A percentile compares a stretch with the other conserved stretches of the same genome.
Evolutionary conservation across 2,113 vertebrate genomes (phyloP).

Genomic region (Pelecanus crispus): DNA sequence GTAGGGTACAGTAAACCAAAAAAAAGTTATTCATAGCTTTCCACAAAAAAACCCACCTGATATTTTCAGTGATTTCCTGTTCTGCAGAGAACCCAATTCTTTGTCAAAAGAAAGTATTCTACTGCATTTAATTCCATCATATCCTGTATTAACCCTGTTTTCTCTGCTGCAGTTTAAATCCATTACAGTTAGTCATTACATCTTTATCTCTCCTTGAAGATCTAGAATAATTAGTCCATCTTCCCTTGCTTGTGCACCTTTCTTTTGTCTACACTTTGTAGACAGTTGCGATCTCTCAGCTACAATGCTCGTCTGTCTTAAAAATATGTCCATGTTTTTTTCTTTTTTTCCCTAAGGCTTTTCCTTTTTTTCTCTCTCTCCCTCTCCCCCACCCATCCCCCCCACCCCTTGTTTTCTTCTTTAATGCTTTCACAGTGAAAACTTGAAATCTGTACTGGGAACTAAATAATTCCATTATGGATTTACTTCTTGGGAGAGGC

Average conservation of each 20-base stretch:
- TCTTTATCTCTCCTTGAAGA: not conserved
- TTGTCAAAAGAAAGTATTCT: not conserved
- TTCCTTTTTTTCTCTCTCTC: no score
- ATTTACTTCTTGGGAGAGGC: not conserved
- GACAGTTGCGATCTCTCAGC: not conserved
- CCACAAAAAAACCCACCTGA: not conserved
- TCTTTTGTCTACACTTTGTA: not conserved
- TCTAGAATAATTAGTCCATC: not conserved
- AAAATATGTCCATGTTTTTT: not conserved
- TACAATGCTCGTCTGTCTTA: not conserved
- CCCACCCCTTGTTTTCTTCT: not conserved
- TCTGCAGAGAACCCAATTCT: not conserved
- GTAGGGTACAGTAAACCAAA: not conserved
- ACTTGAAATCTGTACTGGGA: not conserved
- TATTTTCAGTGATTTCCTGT: not conserved
- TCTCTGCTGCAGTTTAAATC: not conserved
- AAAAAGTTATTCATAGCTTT: accelerated
- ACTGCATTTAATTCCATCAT: not conserved
- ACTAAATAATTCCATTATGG: not conserved
- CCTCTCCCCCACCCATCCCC: no score
- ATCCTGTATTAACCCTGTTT: not conserved
- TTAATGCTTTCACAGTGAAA: not conserved
- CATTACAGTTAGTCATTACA: not conserved
- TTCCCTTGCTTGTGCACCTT: not conserved
- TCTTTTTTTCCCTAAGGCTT: accelerated